Evolutionary conservation across 2,888 invertebrate genomes (phyloP).

Genomic region (Oscheius myriophilus): DNA sequence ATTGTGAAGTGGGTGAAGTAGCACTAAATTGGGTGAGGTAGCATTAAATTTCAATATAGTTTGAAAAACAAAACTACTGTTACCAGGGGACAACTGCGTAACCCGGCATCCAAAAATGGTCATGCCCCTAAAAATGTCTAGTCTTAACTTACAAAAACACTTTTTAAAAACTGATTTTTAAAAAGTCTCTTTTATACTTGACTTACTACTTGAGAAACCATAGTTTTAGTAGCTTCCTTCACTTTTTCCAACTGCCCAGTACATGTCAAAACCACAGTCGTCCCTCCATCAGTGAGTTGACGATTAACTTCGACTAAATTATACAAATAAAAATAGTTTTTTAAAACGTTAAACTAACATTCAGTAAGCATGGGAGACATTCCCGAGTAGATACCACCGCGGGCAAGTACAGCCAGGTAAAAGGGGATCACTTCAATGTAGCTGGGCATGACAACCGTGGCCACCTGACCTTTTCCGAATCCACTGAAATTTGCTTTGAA

Average conservation of each 20-base stretch:
- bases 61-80: too few species aligned
- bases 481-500: slow-evolving; percentile 35
- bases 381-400: slow-evolving; percentile 60
- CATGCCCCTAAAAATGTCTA: too few species aligned
- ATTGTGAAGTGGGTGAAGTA: too few species aligned
- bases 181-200: too few species aligned
- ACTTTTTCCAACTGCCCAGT: slow-evolving; percentile 42
- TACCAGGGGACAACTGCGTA: too few species aligned
- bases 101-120: too few species aligned
- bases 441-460: slow-evolving; percentile 42
- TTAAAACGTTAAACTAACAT: slow-evolving; percentile 38
- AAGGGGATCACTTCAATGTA: slow-evolving; percentile 48
- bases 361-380: slow-evolving; percentile 62
- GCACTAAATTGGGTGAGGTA: too few species aligned
- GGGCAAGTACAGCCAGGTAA: slow-evolving; percentile 44
- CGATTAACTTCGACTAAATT: slow-evolving; percentile 52
- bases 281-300: slow-evolving; percentile 46
- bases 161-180: slow-evolving; percentile 30
- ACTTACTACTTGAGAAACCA: slow-evolving; percentile 31
- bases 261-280: slow-evolving; percentile 41
- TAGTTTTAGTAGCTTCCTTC: background rate
- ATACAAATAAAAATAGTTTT: background rate
- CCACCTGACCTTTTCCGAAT: slow-evolving; percentile 41
- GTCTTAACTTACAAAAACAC: too few species aligned
- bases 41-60: too few species aligned